phyloP scores from a whole-genome alignment of 2,888 invertebrate species.

The Synergus gifuensis region DNA sequence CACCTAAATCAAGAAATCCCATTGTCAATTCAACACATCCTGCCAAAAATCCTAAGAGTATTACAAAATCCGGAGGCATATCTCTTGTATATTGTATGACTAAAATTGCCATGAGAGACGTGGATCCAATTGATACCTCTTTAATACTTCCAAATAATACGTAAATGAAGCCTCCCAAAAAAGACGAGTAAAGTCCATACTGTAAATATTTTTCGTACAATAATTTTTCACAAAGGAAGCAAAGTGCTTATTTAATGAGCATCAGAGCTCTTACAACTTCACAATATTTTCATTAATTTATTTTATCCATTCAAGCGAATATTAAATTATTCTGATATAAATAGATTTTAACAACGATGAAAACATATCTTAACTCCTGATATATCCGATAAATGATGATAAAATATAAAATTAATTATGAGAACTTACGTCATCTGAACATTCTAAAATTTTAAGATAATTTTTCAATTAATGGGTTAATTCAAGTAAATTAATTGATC shows the following conservation, averaged over 20 bases:
- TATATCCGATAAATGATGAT: too few species aligned
- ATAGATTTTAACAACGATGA: too few species aligned
- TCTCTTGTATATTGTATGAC: conserved; percentile 86
- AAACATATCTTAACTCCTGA: too few species aligned
- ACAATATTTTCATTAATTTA: too few species aligned
- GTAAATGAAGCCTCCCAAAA: conserved; percentile 91
- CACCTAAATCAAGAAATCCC: conserved; percentile 90
- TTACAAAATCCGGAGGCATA: conserved; percentile 85
- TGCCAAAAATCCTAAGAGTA: conserved; percentile 87
- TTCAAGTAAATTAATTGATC: conserved; percentile 15
- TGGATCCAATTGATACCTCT: conserved; percentile 94
- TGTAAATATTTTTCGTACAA: conserved; percentile 68
- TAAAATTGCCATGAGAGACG: conserved; percentile 94
- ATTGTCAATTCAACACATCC: conserved; percentile 89
- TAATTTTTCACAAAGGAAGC: neutral
- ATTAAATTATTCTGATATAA: too few species aligned
- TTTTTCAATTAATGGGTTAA: neutral
- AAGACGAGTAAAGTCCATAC: conserved; percentile 95
- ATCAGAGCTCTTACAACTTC: too few species aligned
- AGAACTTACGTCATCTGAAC: too few species aligned
- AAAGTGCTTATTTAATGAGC: too few species aligned
- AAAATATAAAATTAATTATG: too few species aligned
- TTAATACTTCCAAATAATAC: conserved; percentile 82
- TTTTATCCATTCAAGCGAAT: too few species aligned
- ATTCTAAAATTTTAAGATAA: neutral